These are phyloP conservation scores for Tupiocoris notatus DNA, from an alignment of 2,888 invertebrate species.

Conservation along the genomic window DNA sequence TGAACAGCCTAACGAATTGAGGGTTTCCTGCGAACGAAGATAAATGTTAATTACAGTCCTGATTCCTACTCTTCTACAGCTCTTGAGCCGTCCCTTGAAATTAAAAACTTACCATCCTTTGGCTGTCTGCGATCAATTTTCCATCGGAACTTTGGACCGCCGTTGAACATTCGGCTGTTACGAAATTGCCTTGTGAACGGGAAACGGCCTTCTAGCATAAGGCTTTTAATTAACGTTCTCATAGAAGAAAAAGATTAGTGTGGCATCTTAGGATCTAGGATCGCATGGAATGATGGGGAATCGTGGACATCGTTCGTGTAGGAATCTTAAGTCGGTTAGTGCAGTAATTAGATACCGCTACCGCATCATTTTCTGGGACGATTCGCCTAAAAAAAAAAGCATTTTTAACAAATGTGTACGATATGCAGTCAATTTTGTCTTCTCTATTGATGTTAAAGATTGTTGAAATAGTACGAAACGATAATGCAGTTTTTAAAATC, in stretches of 20 bases:
- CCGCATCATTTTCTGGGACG: no score
- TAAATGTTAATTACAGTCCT: no score
- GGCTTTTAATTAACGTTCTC: slow-evolving; percentile 25
- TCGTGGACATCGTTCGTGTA: slow-evolving; percentile 33
- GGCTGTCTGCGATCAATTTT: not conserved
- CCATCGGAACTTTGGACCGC: not conserved
- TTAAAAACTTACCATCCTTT: no score
- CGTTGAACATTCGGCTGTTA: not conserved
- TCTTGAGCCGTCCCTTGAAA: not conserved
- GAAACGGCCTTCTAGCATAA: not conserved
- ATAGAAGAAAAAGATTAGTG: slow-evolving; percentile 1
- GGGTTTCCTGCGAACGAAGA: no score
- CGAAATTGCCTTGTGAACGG: not conserved
- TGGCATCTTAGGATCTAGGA: not conserved
- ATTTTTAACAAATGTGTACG: no score
- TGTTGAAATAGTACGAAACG: no score
- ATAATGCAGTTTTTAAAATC: no score
- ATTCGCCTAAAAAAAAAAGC: no score
- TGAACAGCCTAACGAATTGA: no score
- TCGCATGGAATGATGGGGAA: slow-evolving; percentile 21
- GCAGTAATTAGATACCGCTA: not conserved
- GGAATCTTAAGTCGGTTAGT: slow-evolving; percentile 3
- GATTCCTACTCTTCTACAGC: no score
- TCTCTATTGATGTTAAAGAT: no score
- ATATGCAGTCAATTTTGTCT: no score